Base-by-base conservation (phyloP, 2,797 vertebrate genomes). In the Tauraco hartlaubi region DNA sequence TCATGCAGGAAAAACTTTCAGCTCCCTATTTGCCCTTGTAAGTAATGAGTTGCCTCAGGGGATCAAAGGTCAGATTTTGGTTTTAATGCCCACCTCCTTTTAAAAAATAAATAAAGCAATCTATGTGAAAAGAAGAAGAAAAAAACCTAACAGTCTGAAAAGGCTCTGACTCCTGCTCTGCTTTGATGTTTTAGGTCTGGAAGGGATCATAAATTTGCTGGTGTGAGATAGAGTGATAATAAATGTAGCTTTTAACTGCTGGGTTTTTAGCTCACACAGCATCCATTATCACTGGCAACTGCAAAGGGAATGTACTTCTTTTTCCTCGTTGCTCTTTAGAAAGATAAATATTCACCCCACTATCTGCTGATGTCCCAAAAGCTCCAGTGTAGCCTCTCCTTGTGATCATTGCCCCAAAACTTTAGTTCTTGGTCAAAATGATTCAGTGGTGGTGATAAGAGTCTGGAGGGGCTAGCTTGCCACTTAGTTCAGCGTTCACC, bases 301-400 rank as follows among this genome's bases (percentile, higher is more conserved):
- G 95, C 83, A 89, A 90, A 78, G 92, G 87, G 86, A 92, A 92
- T 90, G 92, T 41, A 54, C 35, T 87, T 88, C 88, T 82, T 91
- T 90, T 89, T 55, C 14, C 63, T 66, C 35, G 46, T 49, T 85
- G 62, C 85, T 95, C 81, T 97, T 96, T 85, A 63, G 73, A 71
- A 91, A 98, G 98, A 98, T 98, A 98, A 98, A 98, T 98, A 98
- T 96, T 98, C 96, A 96, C 97, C 96, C 97, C 78, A 61, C 97
- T 98, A 75, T 96, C 94, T 80, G n/a, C 95, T 92, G 92, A 83
- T 83, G 90, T 94, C 92, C 92, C 88, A 90, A 94, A 97, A 96
- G 92, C 97, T 97, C 93, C 69, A 51, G 9, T 8, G 67, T 26
- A 73, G 44, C 69, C 17, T 85, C 51, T 85, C 77, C 75, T 88